Conservation (phyloP, 2,888 invertebrate genomes). For the Hipparchia semele region DNA sequence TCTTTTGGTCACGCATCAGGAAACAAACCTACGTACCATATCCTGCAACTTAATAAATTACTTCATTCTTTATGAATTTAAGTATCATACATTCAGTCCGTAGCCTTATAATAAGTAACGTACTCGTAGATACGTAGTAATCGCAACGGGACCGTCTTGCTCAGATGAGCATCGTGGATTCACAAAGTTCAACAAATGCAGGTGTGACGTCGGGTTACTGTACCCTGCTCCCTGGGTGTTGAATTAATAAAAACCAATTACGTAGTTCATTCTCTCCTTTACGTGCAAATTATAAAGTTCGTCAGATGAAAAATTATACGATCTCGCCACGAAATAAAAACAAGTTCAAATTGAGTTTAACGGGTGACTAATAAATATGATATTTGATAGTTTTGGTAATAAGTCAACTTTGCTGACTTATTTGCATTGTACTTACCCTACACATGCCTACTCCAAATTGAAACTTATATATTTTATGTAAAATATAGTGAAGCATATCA, state of each 20-base stretch:
- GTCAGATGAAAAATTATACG: neutral
- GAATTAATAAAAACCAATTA: conserved; percentile 42
- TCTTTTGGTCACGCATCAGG: too few relatives aligned
- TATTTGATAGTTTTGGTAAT: too few relatives aligned
- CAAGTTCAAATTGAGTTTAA: too few relatives aligned
- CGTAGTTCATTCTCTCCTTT: conserved; percentile 17
- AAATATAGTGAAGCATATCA: too few relatives aligned
- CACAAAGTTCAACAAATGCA: conserved; percentile 45
- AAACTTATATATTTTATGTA: too few relatives aligned
- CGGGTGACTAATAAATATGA: too few relatives aligned
- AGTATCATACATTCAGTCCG: neutral
- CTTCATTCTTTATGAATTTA: neutral
- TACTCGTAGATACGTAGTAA: conserved; percentile 28
- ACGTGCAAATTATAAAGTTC: conserved; percentile 11
- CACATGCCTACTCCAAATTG: too few relatives aligned
- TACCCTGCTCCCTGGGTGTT: conserved; percentile 31
- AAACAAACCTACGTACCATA: too few relatives aligned
- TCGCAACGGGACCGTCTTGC: conserved; percentile 44
- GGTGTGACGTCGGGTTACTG: conserved; percentile 39
- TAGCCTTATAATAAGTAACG: conserved; percentile 27
- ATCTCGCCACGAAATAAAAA: neutral
- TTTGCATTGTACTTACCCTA: too few relatives aligned
- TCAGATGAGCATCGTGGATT: conserved; percentile 41
- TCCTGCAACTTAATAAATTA: too few relatives aligned
- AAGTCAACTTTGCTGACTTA: too few relatives aligned